phyloP scores from a whole-genome alignment of 2,797 vertebrate genomes.

The Hemitrygon akajei region DNA sequence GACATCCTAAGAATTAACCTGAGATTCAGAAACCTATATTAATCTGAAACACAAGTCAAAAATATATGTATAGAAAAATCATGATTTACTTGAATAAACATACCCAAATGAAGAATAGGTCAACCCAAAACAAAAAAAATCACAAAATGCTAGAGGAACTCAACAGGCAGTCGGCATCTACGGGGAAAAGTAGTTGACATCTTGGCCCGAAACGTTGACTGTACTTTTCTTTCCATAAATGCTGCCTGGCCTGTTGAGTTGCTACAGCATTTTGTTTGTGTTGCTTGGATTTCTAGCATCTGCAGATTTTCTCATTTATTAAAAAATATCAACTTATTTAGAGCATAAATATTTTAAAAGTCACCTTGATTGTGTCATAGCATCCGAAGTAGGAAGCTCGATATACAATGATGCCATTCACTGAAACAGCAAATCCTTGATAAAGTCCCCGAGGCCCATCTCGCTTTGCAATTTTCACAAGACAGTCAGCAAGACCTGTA shows the following conservation, averaged over 20 bases:
- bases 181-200: no score
- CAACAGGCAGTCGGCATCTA: no score
- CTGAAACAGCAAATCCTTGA: slow-evolving; percentile 49
- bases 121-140: neutral
- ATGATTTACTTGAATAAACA: neutral
- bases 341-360: neutral
- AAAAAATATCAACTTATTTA: neutral
- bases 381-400: slow-evolving; percentile 50
- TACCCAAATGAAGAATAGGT: neutral
- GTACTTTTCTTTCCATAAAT: no score
- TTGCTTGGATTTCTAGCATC: no score
- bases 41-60: neutral
- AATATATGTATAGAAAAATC: neutral
- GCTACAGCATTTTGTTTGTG: no score
- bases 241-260: no score
- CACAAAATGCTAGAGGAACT: no score
- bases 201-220: no score
- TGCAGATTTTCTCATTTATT: no score
- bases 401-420: slow-evolving; percentile 49
- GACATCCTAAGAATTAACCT: neutral
- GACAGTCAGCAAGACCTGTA: slow-evolving; percentile 48
- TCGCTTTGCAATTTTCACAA: slow-evolving; percentile 46
- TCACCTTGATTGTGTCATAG: slow-evolving; percentile 50
- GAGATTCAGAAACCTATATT: neutral
- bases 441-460: slow-evolving; percentile 46